Percentiles rank a stretch among this genome's conserved stretches.
These are phyloP conservation scores for Enchytraeus crypticus DNA, from an alignment of 2,888 invertebrate genomes.

Conservation along the genomic window DNA sequence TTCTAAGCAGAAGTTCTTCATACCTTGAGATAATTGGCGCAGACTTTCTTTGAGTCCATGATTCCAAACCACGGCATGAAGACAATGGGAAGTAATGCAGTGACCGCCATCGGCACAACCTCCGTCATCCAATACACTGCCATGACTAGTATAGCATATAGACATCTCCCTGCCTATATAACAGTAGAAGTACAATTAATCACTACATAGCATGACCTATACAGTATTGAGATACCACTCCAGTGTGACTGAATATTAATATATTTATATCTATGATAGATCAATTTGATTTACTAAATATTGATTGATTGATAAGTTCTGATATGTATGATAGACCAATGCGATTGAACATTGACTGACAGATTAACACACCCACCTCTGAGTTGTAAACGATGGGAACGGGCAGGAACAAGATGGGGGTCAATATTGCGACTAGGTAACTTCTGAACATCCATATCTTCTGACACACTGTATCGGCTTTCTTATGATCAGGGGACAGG, in stretches of 20 bases:
- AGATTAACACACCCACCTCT: conserved; percentile 5
- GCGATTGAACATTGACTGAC: too few relatives aligned
- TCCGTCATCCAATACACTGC: conserved; percentile 34
- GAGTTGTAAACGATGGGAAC: conserved; percentile 9
- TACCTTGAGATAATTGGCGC: conserved; percentile 30
- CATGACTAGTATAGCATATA: conserved; percentile 37
- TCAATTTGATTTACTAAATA: too few relatives aligned
- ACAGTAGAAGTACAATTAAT: too few relatives aligned
- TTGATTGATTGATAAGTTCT: too few relatives aligned
- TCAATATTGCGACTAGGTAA: conserved; percentile 1
- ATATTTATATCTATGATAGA: too few relatives aligned
- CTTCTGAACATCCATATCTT: conserved; percentile 9
- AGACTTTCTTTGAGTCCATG: conserved; percentile 23
- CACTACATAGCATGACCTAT: too few relatives aligned
- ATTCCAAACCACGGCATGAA: conserved; percentile 31
- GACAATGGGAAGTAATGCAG: conserved; percentile 30
- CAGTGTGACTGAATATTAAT: too few relatives aligned
- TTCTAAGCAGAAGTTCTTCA: too few relatives aligned
- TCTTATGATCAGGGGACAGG: too few relatives aligned
- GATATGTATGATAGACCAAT: too few relatives aligned
- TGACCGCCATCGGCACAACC: conserved; percentile 31
- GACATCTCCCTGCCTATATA: conserved; percentile 39
- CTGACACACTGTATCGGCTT: too few relatives aligned
- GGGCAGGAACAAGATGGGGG: conserved; percentile 14
- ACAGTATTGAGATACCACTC: too few relatives aligned